Conservation (phyloP, 2,797 vertebrate species). For the Poliocrania exsul region DNA sequence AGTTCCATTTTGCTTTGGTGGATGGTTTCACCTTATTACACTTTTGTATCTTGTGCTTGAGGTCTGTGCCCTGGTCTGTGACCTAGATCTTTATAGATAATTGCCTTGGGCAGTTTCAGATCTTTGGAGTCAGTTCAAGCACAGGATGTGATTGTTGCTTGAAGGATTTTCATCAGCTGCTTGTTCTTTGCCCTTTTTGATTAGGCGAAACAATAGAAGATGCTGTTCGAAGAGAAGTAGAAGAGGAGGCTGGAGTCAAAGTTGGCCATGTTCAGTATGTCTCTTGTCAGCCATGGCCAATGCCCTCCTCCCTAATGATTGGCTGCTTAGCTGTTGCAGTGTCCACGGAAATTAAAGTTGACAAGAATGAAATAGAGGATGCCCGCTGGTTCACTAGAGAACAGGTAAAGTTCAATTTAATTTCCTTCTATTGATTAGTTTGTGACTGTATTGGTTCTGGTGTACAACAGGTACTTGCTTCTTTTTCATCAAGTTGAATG, state of each 20-base stretch:
- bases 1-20: background rate
- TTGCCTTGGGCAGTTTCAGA: conserved; percentile 20
- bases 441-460: conserved; percentile 56
- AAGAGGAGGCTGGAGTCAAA: conserved; percentile 91
- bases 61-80: background rate
- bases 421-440: conserved; percentile 75
- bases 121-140: conserved; percentile 28
- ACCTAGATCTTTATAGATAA: background rate
- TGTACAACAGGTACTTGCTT: conserved; percentile 22
- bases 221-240: conserved; percentile 91
- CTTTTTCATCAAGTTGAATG: conserved; percentile 45
- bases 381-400: conserved; percentile 92
- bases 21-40: background rate
- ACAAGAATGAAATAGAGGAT: conserved; percentile 93
- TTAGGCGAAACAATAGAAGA: conserved; percentile 92
- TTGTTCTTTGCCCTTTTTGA: conserved; percentile 64
- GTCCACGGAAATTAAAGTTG: conserved; percentile 90
- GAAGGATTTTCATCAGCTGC: conserved; percentile 22
- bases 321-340: conserved; percentile 89
- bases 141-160: background rate
- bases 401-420: conserved; percentile 84
- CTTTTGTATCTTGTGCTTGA: background rate
- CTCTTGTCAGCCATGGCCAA: conserved; percentile 94
- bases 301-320: conserved; percentile 96
- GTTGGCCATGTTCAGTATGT: conserved; percentile 88